Percentiles rank a stretch among this genome's conserved stretches.
phyloP scores from a whole-genome alignment of 1,140 invertebrate species.

The Armadillidium nasatum region DNA sequence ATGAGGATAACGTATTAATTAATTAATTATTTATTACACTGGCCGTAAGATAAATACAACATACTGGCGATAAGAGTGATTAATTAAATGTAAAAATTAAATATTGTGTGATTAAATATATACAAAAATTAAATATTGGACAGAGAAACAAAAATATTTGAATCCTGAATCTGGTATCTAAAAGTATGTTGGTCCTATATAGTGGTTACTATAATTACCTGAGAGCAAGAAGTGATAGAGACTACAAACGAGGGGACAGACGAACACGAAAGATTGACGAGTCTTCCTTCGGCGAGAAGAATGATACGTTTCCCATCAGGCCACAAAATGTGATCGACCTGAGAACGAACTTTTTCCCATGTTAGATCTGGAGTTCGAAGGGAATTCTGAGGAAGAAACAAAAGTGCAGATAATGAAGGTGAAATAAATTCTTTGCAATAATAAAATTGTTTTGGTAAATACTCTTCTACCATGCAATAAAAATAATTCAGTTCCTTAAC shows the following conservation, averaged over 20 bases:
- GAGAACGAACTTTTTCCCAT: constrained; percentile 94
- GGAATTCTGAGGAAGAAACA: constrained; percentile 61
- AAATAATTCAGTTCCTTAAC: no score
- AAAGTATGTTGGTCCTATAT: neutral
- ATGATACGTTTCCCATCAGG: constrained; percentile 87
- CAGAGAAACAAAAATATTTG: no score
- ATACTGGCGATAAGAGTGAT: no score
- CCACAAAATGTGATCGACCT: constrained; percentile 98
- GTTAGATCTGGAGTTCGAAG: constrained; percentile 86
- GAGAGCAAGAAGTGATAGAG: constrained; percentile 89
- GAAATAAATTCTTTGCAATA: neutral
- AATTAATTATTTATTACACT: no score
- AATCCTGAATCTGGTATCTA: no score
- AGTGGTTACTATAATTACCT: constrained; percentile 52
- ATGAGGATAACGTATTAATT: no score
- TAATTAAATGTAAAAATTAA: no score
- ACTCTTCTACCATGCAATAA: no score
- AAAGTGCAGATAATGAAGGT: neutral
- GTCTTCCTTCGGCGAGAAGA: constrained; percentile 85
- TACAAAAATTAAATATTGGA: no score
- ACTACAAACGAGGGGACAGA: constrained; percentile 96
- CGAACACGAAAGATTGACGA: constrained; percentile 94
- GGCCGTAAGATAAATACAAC: no score
- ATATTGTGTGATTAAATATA: no score
- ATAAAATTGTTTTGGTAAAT: no score